phyloP scores from a whole-genome alignment of 2,888 invertebrate species.

The Parthenolecanium corni region DNA sequence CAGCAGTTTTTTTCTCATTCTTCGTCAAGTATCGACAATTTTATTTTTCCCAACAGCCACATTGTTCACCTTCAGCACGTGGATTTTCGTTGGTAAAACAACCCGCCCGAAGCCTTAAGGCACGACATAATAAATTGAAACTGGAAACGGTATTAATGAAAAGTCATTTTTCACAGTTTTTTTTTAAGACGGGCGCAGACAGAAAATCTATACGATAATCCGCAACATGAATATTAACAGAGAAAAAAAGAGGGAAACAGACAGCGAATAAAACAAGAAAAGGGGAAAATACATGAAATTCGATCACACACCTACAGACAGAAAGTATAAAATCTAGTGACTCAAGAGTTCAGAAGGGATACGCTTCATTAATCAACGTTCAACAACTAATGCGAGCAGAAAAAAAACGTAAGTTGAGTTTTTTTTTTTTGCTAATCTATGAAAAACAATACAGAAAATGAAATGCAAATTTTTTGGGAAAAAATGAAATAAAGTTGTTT shows the following conservation, averaged over 20 bases:
- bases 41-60: not conserved
- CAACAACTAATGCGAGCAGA: no score
- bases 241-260: not conserved
- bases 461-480: no score
- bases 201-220: constrained; percentile 23
- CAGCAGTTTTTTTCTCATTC: constrained; percentile 3
- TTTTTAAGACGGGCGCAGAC: not conserved
- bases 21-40: constrained; percentile 2
- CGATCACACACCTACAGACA: no score
- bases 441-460: no score
- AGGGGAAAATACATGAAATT: not conserved
- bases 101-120: not conserved
- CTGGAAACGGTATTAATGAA: constrained; percentile 23
- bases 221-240: constrained; percentile 1
- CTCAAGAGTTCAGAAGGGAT: no score
- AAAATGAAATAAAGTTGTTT: no score
- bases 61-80: not conserved
- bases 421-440: not conserved
- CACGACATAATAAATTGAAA: constrained; percentile 19
- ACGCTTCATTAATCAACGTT: no score
- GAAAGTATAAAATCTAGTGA: no score
- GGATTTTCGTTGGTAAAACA: constrained; percentile 3
- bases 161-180: constrained; percentile 21
- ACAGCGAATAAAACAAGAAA: not conserved
- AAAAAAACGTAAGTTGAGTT: constrained; percentile 4